Evolutionary conservation across 2,888 invertebrate genomes (phyloP), one percentile per base, ranked within the genome.

Genomic region (Eledona agricola): DNA sequence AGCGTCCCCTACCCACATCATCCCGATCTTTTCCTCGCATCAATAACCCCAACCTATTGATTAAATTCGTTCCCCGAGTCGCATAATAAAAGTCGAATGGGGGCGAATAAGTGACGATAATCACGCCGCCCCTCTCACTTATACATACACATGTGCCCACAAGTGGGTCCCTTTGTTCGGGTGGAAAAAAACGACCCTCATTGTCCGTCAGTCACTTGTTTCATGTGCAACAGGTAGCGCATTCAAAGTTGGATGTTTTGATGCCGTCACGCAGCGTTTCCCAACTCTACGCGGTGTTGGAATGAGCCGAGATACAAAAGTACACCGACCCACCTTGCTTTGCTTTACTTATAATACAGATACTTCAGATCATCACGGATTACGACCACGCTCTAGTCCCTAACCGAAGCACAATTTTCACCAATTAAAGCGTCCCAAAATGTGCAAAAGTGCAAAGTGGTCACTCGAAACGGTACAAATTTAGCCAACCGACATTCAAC

Each of bases 221-320:
- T 49, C 32, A 54, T 49, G 53, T 55, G 58, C 59, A 61, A 61
- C 61, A 62, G 62, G 59, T 62, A 62, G 59, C 50, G 31, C 42
- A 50, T 49, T 42, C 42, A 31, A 25, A 31, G 38, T 47, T 45
- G 34, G 35, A 42, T 52, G 35, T 32, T 46, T 46, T 35, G 25
- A 35, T 35, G 46, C 34, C 46, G 46, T 46, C 46, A 46, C 46
- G 46, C 46, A 23, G 35, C 34, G 13, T 31, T 32, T 32, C 23
- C 31, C 45, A 23, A 45, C 45, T 20, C 45, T n/a, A n/a, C n/a
- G 10, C 15, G 16, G 5, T 19, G 10, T 34, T 10, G 37, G 15
- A 37, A 37, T 37, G 25, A 32, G 19, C 25, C 25, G 26, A 15
- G 13, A 10, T 22, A 37, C 23, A 23, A 10, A 17, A 40, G 38